Percentiles rank a stretch among this genome's conserved stretches.
Evolutionary conservation across 2,888 invertebrate species (phyloP).

Genomic region (Thereva unica): DNA sequence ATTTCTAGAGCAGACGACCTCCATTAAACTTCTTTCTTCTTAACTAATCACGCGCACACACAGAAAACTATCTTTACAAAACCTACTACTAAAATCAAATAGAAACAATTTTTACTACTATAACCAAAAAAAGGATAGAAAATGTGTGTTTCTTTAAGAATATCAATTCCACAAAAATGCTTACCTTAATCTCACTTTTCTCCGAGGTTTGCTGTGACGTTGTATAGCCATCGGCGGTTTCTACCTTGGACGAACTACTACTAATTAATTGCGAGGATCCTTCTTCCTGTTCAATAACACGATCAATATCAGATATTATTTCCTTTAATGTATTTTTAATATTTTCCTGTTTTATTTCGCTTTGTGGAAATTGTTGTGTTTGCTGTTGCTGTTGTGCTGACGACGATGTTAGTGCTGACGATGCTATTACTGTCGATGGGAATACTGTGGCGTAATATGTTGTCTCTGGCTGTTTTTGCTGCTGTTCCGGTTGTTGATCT

Average conservation of each 20-base stretch:
- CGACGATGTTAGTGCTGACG: background rate
- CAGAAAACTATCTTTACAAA: too few species aligned
- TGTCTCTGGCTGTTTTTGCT: conserved; percentile 3
- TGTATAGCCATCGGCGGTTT: conserved; percentile 23
- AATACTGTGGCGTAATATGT: background rate
- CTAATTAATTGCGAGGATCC: conserved; percentile 38
- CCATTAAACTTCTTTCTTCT: too few species aligned
- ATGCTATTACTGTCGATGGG: conserved; percentile 16
- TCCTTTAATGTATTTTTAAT: conserved; percentile 64
- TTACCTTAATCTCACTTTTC: conserved; percentile 29
- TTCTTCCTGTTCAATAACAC: conserved; percentile 61
- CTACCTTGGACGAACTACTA: conserved; percentile 20
- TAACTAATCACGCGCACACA: too few species aligned
- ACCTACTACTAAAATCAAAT: too few species aligned
- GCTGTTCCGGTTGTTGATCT: conserved; percentile 7
- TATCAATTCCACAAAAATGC: background rate
- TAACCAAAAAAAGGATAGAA: background rate
- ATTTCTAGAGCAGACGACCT: too few species aligned
- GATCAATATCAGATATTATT: conserved; percentile 66
- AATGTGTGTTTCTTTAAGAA: background rate
- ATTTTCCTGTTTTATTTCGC: conserved; percentile 61
- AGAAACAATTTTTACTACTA: background rate
- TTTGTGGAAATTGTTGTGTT: conserved; percentile 27
- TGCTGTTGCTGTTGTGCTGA: conserved; percentile 36
- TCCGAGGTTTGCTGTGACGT: conserved; percentile 7